Conservation (phyloP, 2,888 invertebrate species). For the Apamea crenata region DNA sequence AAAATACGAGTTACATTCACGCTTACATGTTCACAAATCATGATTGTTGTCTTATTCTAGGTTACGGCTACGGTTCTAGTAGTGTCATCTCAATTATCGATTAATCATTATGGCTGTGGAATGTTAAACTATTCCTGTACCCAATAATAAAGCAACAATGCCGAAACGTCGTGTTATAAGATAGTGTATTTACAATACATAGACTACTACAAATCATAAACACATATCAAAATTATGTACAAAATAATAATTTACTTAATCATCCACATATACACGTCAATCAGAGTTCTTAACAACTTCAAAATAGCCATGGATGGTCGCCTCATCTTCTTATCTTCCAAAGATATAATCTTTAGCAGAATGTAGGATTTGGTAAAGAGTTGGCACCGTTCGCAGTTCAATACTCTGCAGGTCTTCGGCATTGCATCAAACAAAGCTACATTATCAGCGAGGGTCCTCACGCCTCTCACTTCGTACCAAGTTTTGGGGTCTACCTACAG, state of each 20-base stretch:
- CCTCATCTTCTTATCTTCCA: background rate
- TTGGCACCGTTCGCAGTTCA: background rate
- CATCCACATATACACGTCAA: background rate
- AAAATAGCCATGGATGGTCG: background rate
- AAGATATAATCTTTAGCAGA: background rate
- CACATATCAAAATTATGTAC: conserved; percentile 12
- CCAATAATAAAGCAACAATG: background rate
- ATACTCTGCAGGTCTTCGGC: background rate
- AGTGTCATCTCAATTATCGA: background rate
- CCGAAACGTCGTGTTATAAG: background rate
- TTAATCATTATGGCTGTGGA: background rate
- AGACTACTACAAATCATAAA: background rate
- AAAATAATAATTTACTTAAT: background rate
- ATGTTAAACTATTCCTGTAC: background rate
- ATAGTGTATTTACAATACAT: conserved; percentile 5
- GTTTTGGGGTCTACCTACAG: background rate
- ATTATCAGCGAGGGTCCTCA: background rate
- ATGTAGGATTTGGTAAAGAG: background rate
- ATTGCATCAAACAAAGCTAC: background rate
- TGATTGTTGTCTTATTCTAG: background rate
- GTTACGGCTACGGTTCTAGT: background rate
- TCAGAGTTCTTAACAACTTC: conserved; percentile 7
- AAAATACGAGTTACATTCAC: conserved; percentile 5
- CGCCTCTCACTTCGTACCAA: background rate
- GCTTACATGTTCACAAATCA: conserved; percentile 12